Evolutionary conservation across 2,797 vertebrate species (phyloP), one percentile per base, ranked within the genome.

Genomic region (Serranus cabrilla): DNA sequence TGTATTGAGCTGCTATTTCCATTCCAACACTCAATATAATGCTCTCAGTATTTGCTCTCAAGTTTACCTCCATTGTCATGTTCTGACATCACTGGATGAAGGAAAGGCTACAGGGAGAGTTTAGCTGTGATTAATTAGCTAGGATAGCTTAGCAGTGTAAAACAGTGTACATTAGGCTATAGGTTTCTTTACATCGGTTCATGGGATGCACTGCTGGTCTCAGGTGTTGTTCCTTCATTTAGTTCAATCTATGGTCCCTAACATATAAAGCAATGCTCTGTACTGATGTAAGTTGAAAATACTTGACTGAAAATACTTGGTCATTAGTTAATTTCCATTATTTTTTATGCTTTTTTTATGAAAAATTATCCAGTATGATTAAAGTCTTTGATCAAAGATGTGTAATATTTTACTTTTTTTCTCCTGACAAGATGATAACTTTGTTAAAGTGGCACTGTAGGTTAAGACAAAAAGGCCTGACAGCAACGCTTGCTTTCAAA

Each of bases 401-500:
- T 49, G 23, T 17, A 21, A 66, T 18, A 42, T 31, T 73, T 40
- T 17, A 17, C 21, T 60, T 39, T 31, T 51, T 21, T 60, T 13
- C 56, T 37, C 18, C 46, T 65, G 66, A 74, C 46, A 64, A 51
- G 27, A 56, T 60, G 66, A 71, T 76, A 55, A 72, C 42, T 50
- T 39, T 64, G 2, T 75, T 25, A 62, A 40, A 42, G 20, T 43
- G 11, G 7, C 31, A 43, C 25, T 55, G 50, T 51, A 17, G 27
- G 14, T 27, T 67, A 40, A 52, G 34, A 52, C 8, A 51, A 47
- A 52, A 34, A 14, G 45, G n/a, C 43, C 52, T 52, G 18, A 45
- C 60, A 65, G 56, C 2, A 0, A 34, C 13, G 64, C 18, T 27
- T 18, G 14, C 31, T 59, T 58, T 63, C 34, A 18, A 78, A 57